These are phyloP conservation scores for Tinamus guttatus DNA, from an alignment of 2,113 vertebrate species.

Conservation along the genomic window DNA sequence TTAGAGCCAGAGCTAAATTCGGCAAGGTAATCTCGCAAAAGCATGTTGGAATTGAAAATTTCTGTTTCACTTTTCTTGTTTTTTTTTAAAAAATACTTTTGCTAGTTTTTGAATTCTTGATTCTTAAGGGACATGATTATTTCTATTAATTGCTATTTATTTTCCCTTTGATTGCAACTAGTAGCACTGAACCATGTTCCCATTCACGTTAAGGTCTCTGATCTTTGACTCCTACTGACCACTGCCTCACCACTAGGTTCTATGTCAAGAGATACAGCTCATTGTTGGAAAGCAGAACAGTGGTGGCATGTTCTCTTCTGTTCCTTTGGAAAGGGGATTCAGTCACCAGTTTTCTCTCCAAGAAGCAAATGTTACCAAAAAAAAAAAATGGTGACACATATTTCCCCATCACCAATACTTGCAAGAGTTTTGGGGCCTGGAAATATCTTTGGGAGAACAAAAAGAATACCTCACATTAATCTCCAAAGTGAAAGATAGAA, in stretches of 20 bases:
- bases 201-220: neutral
- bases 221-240: too few relatives aligned
- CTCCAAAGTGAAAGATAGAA: neutral
- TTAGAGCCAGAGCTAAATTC: neutral
- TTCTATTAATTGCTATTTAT: neutral
- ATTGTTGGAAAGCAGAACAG: too few relatives aligned
- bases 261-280: too few relatives aligned
- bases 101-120: neutral
- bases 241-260: too few relatives aligned
- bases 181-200: neutral
- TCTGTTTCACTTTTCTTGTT: neutral
- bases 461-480: neutral
- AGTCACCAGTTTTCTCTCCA: neutral
- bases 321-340: too few relatives aligned
- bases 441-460: neutral
- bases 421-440: neutral
- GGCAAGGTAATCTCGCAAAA: neutral
- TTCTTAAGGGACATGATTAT: neutral
- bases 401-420: neutral
- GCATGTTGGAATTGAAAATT: neutral
- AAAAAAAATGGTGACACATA: neutral
- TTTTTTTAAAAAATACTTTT: neutral
- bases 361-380: neutral
- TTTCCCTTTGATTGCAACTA: neutral
- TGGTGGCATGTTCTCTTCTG: too few relatives aligned